Evolutionary conservation across 2,888 invertebrate genomes (phyloP).

Genomic region (Pseudococcus longispinus): DNA sequence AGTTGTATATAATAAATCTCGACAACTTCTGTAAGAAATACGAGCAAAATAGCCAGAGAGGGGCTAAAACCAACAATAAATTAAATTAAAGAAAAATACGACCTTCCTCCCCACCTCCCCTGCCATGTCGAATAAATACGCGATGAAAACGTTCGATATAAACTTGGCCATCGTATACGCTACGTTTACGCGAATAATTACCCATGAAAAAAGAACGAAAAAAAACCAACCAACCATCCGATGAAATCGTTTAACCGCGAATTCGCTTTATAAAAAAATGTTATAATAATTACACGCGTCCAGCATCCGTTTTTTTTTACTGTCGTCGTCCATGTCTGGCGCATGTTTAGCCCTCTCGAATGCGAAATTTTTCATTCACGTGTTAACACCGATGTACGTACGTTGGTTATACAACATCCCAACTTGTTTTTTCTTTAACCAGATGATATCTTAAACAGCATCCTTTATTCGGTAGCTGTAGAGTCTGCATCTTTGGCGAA

Average conservation of each 20-base stretch:
- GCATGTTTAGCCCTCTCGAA: not conserved
- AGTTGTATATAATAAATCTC: not conserved
- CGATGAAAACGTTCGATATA: constrained; percentile 16
- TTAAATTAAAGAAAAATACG: not conserved
- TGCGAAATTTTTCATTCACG: not conserved
- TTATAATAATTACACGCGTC: constrained; percentile 7
- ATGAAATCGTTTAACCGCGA: constrained; percentile 34
- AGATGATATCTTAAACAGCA: not conserved
- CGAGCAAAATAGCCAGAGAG: no score
- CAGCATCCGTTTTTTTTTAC: not conserved
- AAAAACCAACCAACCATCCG: not conserved
- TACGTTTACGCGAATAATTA: constrained; percentile 34
- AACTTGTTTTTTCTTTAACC: no score
- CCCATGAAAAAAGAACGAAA: not conserved
- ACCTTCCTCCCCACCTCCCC: not conserved
- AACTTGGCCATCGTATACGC: constrained; percentile 3
- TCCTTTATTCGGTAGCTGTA: not conserved
- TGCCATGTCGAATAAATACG: not conserved
- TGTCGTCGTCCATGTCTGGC: not conserved
- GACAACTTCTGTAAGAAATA: no score
- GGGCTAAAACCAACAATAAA: not conserved
- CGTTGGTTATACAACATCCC: not conserved
- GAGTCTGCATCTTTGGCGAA: not conserved
- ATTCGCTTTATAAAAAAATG: constrained; percentile 17
- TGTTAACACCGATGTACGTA: not conserved